These are phyloP conservation scores for Echeneis naucrates DNA, from an alignment of 2,797 vertebrate genomes.

Conservation along the genomic window DNA sequence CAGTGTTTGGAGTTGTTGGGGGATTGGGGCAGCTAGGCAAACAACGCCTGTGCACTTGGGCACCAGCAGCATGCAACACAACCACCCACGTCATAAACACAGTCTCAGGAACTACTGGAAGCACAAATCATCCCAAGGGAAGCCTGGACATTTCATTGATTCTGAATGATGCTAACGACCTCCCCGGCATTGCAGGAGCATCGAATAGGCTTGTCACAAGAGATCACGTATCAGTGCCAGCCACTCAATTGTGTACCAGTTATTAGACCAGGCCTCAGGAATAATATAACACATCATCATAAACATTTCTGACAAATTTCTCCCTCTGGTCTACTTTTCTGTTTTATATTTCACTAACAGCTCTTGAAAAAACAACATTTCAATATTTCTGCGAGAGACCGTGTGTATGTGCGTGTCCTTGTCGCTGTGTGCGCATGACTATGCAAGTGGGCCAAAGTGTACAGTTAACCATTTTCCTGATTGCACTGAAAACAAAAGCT, in stretches of 20 bases:
- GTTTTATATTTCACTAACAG: background rate
- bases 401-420: background rate
- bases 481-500: slow-evolving; percentile 71
- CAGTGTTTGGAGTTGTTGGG: slow-evolving; percentile 12
- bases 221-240: slow-evolving; percentile 49
- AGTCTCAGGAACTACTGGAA: slow-evolving; percentile 31
- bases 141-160: slow-evolving; percentile 59
- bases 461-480: slow-evolving; percentile 62
- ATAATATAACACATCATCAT: slow-evolving; percentile 11
- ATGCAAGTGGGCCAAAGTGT: slow-evolving; percentile 8
- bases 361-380: background rate
- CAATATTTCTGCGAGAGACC: background rate
- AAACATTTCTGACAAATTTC: slow-evolving; percentile 29
- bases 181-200: slow-evolving; percentile 37
- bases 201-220: slow-evolving; percentile 59
- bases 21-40: background rate
- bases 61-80: slow-evolving; percentile 40
- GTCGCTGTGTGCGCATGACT: background rate
- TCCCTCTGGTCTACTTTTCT: slow-evolving; percentile 5
- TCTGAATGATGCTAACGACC: slow-evolving; percentile 75
- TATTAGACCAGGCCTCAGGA: slow-evolving; percentile 18
- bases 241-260: slow-evolving; percentile 23
- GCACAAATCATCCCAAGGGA: slow-evolving; percentile 40
- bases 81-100: slow-evolving; percentile 7
- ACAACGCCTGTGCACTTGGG: background rate